These are phyloP conservation scores for Clarias fuscus DNA, from an alignment of 2,797 vertebrate species.

Conservation along the genomic window DNA sequence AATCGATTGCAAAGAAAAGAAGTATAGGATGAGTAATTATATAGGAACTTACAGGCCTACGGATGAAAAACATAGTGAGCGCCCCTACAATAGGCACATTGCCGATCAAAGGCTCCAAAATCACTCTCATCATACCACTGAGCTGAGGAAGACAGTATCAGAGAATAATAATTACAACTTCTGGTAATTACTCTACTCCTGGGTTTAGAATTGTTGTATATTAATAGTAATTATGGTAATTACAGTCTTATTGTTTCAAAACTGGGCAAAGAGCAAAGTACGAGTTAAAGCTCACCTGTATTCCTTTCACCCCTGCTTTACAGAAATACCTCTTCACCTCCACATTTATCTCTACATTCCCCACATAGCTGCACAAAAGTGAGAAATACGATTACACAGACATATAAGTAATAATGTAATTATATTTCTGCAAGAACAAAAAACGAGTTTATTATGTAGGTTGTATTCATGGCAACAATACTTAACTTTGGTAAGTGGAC, in stretches of 20 bases:
- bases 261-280: neutral
- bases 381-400: neutral
- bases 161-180: neutral
- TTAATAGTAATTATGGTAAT: neutral
- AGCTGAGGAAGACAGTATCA: conserved; percentile 67
- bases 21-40: neutral
- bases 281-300: conserved; percentile 77
- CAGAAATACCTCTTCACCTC: conserved; percentile 95
- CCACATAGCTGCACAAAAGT: conserved; percentile 79
- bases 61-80: conserved; percentile 92
- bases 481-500: neutral
- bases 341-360: conserved; percentile 89
- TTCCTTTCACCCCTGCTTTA: conserved; percentile 92
- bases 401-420: neutral
- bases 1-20: neutral
- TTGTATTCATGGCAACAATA: neutral
- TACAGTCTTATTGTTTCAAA: neutral
- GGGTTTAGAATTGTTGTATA: neutral
- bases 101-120: conserved; percentile 89
- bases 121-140: conserved; percentile 87
- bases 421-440: neutral
- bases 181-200: neutral
- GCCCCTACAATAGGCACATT: conserved; percentile 90
- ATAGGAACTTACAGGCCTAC: conserved; percentile 80
- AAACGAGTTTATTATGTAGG: too few relatives aligned